Evolutionary conservation across 2,797 vertebrate genomes (phyloP).

Genomic region (Oreochromis mossambicus): DNA sequence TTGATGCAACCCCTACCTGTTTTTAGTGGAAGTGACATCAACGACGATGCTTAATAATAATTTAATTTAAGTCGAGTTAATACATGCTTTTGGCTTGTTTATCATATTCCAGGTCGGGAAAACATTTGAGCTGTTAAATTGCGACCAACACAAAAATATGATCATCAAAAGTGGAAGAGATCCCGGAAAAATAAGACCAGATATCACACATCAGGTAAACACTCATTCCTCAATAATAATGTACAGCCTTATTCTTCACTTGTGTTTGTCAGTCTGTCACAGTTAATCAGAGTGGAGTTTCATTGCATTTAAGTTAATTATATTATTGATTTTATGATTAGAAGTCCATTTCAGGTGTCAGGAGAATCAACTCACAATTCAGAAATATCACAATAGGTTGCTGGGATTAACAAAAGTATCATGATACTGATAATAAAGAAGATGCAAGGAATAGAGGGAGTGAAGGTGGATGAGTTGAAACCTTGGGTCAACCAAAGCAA

Average conservation of each 20-base stretch:
- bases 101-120: constrained; percentile 84
- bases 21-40: background rate
- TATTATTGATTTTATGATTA: background rate
- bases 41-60: background rate
- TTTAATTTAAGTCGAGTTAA: background rate
- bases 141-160: constrained; percentile 91
- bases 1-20: background rate
- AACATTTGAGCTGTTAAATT: constrained; percentile 92
- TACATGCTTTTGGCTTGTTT: background rate
- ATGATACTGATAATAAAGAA: background rate
- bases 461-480: background rate
- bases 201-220: constrained; percentile 92
- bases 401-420: background rate
- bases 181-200: constrained; percentile 87
- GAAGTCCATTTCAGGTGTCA: background rate
- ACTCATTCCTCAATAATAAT: background rate
- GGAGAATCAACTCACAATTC: background rate
- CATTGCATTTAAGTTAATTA: background rate
- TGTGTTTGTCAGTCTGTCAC: background rate
- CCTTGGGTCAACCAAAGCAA: background rate
- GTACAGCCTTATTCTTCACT: background rate
- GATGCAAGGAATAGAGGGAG: background rate
- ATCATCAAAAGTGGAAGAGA: constrained; percentile 89
- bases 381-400: background rate
- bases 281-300: background rate